Conservation (phyloP, 2,888 invertebrate genomes). For the Cartodere bifasciata region DNA sequence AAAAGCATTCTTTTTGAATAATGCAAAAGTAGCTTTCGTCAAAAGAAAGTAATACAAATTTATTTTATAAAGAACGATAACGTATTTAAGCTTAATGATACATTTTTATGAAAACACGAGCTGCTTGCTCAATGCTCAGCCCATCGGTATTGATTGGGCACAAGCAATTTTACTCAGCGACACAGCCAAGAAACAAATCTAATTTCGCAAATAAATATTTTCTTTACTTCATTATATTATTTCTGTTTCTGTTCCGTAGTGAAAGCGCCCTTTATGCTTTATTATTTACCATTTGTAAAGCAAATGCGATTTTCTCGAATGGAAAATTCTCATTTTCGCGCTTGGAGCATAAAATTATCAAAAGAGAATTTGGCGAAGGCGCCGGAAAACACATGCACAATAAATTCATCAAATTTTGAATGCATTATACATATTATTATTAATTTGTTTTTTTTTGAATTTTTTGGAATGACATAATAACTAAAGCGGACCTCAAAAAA, state of each 20-base stretch:
- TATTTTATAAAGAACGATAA: slow-evolving; percentile 26
- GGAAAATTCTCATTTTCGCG: too few species aligned
- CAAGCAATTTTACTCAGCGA: slow-evolving; percentile 28
- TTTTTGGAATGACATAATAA: too few species aligned
- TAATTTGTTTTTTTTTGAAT: too few species aligned
- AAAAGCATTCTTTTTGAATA: slow-evolving; percentile 27
- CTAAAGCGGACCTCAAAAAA: too few species aligned
- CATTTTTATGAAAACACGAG: slow-evolving; percentile 29
- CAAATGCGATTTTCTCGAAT: too few species aligned
- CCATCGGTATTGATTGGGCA: slow-evolving; percentile 30
- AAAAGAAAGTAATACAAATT: slow-evolving; percentile 22
- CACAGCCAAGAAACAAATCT: slow-evolving; percentile 35
- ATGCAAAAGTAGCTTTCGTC: slow-evolving; percentile 21
- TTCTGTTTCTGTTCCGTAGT: slow-evolving; percentile 32
- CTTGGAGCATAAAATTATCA: too few species aligned
- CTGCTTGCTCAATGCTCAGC: slow-evolving; percentile 29
- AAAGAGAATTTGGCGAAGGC: too few species aligned
- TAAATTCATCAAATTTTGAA: too few species aligned
- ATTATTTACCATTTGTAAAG: too few species aligned
- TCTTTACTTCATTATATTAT: slow-evolving; percentile 37
- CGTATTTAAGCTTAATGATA: slow-evolving; percentile 31
- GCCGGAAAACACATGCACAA: too few species aligned
- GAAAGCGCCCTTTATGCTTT: slow-evolving; percentile 4
- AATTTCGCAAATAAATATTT: slow-evolving; percentile 39
- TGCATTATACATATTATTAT: too few species aligned